Base-by-base conservation (phyloP, 2,888 invertebrate species). In the Amphiduros pacificus region DNA sequence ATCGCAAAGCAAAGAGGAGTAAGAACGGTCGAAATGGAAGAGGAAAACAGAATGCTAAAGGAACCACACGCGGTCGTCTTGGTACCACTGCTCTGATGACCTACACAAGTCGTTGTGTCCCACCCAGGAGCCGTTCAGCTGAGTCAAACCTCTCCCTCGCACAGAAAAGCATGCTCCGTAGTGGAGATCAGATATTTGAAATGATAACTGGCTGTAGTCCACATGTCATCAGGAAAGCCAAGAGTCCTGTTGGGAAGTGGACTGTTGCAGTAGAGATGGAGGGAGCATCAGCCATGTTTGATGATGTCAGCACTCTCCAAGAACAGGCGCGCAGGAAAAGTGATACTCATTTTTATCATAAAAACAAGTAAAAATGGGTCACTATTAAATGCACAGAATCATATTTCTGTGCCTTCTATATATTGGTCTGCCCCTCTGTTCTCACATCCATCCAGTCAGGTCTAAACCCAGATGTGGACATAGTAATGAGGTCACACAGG, bases 251-350 rank as follows among this genome's bases (percentile, higher is more conserved):
- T n/a, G 57, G 52, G 28, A 62, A 62, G 27, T 62, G 62, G 62
- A 62, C 62, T 29, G 62, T 62, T 11, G 62, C 62, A 22, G 57
- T 56, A 14, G 62, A 62, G 57, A 58, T 62, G 14, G 62, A 62
- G 29, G 58, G 49, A 22, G 62, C 62, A 9, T 55, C 62, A 5
- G 41, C 56, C 24, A 62, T 62, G 62, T 62, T 62, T 26, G 57
- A 57, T 48, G 48, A 50, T 20, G 44, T 29, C n/a, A 17, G 17
- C 20, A 17, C 9, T 5, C 14, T 26, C 1, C 44, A 49, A 22
- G 57, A 26, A 2, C 48, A 44, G n/a, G 14, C 26, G 14, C 27
- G 57, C 2, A 24, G 57, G 26, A 29, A 50, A 4, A 57, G 57
- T 22, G 57, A 57, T 29, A 57, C 57, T 2, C 48, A 41, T 9